Base-by-base conservation (phyloP, 2,113 vertebrate species). In the Spheniscus mendiculus region DNA sequence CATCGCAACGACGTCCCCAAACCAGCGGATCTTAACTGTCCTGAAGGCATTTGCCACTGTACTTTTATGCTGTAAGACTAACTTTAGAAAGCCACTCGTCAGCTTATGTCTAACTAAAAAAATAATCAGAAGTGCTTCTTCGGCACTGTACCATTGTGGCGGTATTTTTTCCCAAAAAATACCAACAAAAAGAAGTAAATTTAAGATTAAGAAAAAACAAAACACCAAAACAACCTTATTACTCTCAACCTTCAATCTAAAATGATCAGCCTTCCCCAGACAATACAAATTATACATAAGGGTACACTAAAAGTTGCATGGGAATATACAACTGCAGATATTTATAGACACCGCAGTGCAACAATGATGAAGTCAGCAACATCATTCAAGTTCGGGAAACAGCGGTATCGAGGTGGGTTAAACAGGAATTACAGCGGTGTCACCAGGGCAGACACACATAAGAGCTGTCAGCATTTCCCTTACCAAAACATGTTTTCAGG, bases 331-430 rank as follows among this genome's bases (percentile, higher is more conserved):
- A 22, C 10, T 19, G 36, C 79, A 47, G 94, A 34, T 95, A 95
- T 93, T 94, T 89, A 85, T 38, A 96, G 96, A 80, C 50, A n/a
- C 95, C 0, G 96, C 96, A 98, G 91, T 88, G 94, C 96, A 97
- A 97, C 93, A 96, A 30, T 6, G 26, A 83, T 61, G 94, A 95
- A 86, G 96, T 96, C 89, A 96, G 96, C 95, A 66, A 55, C 80
- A 83, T 50, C 91, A 82, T 80, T 96, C 95, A 88, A 36, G 72
- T 38, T 93, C 2, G 6, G 89, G 74, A 93, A 74, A 26, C 67
- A 78, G 82, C 17, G 0, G 88, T 53, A 95, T 13, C 6, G 83
- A 78, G n/a, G 82, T 86, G 93, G 95, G 55, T 89, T 93, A 85
- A 93, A 74, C 38, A 72, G 96, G 94, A 97, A 97, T 98, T 87